Evolutionary conservation across 64 coral and sea anemone genomes (phyloP), one percentile per base, ranked within the genome.

Genomic region (Pocillopora damicornis): DNA sequence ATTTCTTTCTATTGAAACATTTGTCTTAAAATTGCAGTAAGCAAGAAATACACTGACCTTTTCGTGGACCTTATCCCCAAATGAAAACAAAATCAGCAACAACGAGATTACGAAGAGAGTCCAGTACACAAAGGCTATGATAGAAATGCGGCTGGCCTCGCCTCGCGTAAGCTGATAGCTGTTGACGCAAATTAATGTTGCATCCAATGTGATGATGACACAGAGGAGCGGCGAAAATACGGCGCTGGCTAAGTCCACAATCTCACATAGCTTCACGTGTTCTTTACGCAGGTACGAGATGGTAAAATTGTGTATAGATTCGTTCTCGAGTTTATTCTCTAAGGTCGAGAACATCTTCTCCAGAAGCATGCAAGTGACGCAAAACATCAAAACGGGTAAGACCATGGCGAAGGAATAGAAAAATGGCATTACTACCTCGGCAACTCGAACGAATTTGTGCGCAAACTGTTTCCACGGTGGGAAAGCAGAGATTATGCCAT

Each of bases 201-300:
- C 18, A 17, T 82, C 79, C 25, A 82, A 20, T 67, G 79, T 15
- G 18, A 82, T 7, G 14, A 66, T 82, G 2, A 65, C 60, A 14
- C 63, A 82, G 59, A 64, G 35, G 17, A 82, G 23, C 7, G 79
- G 60, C 26, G 79, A 82, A 23, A 82, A 82, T 23, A 82, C 79
- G 5, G 59, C 8, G 17, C 65, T 66, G 20, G 62, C 79, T 61
- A 67, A 5, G 20, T 80, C 59, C 11, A 80, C 58, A 9, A 80
- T 23, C 67, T n/a, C 67, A 71, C 67, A 71, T 9, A 71, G 67
- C 11, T 71, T 71, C 20, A 71, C 20, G 67, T 71, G 67, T 71
- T 71, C 67, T 11, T 26, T 20, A 20, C 67, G 5, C 67, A 71
- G 5, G 67, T 71, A 23, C 11, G 67, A 11, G 18, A 71, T 71